A percentile compares a stretch with the other conserved stretches of the same genome.
Conservation (phyloP, 2,113 vertebrate genomes). For the Mustela nigripes region DNA sequence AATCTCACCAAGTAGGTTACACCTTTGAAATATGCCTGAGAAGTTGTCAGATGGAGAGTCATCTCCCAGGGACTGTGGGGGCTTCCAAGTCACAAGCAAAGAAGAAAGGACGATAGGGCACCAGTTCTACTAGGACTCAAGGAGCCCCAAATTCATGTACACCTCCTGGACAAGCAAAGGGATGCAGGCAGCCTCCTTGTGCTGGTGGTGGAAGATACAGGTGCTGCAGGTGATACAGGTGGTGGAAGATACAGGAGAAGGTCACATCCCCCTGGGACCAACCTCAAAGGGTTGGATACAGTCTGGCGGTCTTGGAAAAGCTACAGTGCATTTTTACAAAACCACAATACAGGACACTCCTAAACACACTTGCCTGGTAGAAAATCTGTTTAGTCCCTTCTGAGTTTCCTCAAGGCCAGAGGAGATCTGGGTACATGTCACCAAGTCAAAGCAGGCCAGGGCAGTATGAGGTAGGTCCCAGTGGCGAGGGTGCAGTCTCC, state of each 20-base stretch:
- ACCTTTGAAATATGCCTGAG: neutral
- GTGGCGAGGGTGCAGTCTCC: rapidly evolving
- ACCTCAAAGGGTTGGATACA: neutral
- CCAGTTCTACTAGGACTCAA: neutral
- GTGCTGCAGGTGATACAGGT: too few species aligned
- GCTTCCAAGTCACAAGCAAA: neutral
- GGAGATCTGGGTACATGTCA: neutral
- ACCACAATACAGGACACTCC: neutral
- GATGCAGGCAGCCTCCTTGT: neutral
- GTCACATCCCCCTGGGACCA: too few species aligned
- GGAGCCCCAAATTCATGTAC: neutral
- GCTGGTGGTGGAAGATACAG: rapidly evolving
- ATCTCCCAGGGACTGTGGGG: neutral
- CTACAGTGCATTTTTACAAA: neutral
- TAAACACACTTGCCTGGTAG: neutral
- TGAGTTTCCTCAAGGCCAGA: neutral
- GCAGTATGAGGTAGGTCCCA: neutral
- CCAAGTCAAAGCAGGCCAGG: neutral
- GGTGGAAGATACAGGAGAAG: neutral
- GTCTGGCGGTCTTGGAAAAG: neutral
- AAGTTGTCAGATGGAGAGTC: neutral
- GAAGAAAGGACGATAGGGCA: neutral
- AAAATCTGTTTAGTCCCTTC: neutral
- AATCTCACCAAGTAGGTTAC: neutral
- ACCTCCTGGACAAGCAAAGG: neutral